A percentile compares a stretch with the other conserved stretches of the same genome.
Conservation (phyloP, 2,888 invertebrate species). For the Schizotus pectinicornis region DNA sequence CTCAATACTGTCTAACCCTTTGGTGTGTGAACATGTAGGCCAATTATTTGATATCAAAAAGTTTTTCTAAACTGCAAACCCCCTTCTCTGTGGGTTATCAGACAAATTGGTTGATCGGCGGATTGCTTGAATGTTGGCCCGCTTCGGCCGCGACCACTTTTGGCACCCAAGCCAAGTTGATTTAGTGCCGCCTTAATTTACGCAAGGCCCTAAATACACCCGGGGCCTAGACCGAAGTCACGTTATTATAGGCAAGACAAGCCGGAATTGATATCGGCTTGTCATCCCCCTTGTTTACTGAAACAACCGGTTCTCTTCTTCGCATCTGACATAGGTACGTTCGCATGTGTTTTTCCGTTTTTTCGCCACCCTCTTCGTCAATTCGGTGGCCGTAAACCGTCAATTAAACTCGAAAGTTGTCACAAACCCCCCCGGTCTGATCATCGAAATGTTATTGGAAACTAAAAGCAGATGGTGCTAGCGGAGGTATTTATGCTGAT, state of each 20-base stretch:
- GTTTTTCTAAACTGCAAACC: no score
- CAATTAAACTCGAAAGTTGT: neutral
- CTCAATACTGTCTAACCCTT: no score
- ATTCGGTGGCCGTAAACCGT: neutral
- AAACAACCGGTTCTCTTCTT: neutral
- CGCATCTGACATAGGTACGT: neutral
- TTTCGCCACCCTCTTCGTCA: neutral
- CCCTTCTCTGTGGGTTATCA: no score
- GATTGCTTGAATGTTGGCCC: no score
- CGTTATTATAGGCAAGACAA: slow-evolving; percentile 5
- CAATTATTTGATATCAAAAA: no score
- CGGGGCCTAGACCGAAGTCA: neutral
- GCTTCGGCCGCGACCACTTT: no score
- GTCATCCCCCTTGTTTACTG: neutral
- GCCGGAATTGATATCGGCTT: slow-evolving; percentile 1
- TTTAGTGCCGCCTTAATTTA: no score
- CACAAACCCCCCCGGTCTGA: neutral
- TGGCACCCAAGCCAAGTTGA: no score
- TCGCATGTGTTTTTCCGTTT: slow-evolving; percentile 1
- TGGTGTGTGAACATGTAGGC: no score
- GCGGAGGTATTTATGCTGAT: neutral
- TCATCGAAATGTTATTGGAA: neutral
- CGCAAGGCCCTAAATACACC: neutral
- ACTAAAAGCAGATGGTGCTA: neutral
- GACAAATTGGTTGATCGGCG: no score